These are phyloP conservation scores for Alaudala cheleensis DNA, from an alignment of 2,113 vertebrate species.

Conservation along the genomic window DNA sequence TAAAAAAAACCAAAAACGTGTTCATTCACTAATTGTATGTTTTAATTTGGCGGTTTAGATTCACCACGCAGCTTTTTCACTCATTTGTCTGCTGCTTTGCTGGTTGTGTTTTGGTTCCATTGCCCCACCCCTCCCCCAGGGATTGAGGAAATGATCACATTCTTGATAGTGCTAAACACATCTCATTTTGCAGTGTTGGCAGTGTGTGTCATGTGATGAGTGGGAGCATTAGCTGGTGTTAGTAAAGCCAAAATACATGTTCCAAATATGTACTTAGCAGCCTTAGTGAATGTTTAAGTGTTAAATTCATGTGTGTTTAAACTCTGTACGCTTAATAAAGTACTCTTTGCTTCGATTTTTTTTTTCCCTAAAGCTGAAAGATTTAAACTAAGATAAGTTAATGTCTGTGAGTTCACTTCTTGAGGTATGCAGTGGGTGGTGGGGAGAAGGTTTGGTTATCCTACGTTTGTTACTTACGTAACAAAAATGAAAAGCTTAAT, in stretches of 20 bases:
- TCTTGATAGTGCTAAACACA: background rate
- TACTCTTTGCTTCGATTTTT: background rate
- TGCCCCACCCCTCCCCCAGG: rapidly evolving
- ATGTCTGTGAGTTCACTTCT: background rate
- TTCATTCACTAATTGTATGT: background rate
- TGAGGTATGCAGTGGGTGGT: background rate
- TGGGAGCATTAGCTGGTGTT: background rate
- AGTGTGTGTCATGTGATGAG: background rate
- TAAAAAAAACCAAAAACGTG: background rate
- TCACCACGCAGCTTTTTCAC: background rate
- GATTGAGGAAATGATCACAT: background rate
- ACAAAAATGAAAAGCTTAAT: background rate
- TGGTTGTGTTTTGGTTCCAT: background rate
- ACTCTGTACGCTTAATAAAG: background rate
- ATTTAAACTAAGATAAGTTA: background rate
- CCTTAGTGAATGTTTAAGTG: background rate
- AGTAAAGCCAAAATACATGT: background rate
- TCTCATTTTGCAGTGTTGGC: background rate
- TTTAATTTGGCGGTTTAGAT: background rate
- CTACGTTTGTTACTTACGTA: background rate
- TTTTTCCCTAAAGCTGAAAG: background rate
- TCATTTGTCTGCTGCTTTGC: background rate
- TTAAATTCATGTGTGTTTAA: background rate
- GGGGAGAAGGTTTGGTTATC: background rate
- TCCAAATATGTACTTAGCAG: background rate